These are phyloP conservation scores for Atta colombica DNA, from an alignment of 1,140 invertebrate species.

Conservation along the genomic window DNA sequence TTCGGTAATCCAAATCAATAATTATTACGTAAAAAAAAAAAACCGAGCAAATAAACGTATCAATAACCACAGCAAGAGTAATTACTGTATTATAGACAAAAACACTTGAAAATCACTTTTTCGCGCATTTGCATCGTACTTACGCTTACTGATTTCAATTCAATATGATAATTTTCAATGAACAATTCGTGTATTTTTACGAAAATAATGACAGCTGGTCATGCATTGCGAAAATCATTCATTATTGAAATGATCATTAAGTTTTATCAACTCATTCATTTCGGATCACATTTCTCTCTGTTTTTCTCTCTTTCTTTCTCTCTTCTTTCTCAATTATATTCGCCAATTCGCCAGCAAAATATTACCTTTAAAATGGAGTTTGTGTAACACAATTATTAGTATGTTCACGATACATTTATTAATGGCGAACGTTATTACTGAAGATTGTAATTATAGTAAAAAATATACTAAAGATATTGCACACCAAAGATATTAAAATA, in stretches of 20 bases:
- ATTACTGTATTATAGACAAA: conserved; percentile 6
- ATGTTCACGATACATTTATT: neutral
- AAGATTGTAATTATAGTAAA: neutral
- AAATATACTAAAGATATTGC: neutral
- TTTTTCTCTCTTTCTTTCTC: no score
- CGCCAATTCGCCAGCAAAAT: neutral
- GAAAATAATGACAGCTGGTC: neutral
- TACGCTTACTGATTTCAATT: neutral
- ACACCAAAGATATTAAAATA: neutral
- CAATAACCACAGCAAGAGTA: neutral
- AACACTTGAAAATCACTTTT: neutral
- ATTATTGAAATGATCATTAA: conserved; percentile 30
- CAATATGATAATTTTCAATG: conserved; percentile 18
- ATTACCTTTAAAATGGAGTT: neutral
- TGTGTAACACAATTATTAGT: neutral
- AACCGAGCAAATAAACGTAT: conserved; percentile 28
- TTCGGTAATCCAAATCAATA: neutral
- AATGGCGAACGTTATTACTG: neutral
- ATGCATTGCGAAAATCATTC: neutral
- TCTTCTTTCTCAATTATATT: neutral
- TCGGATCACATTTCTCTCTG: no score
- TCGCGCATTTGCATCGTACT: neutral
- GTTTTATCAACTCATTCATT: neutral
- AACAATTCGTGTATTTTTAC: neutral
- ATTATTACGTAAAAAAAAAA: neutral